Conservation (phyloP, 2,888 invertebrate species). For the Cylindroiulus punctatus region DNA sequence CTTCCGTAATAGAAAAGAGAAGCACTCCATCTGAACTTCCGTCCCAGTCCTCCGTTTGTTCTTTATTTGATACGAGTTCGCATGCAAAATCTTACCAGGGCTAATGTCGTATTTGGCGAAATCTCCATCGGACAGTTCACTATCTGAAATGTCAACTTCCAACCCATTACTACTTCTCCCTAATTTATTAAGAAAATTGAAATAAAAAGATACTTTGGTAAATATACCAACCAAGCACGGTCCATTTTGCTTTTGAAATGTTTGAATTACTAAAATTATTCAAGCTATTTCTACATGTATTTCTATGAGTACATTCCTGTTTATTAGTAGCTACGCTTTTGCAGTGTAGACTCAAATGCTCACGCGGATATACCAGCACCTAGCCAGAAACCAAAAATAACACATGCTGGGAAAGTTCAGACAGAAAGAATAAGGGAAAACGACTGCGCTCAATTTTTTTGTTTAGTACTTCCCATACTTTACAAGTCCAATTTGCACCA, state of each 20-base stretch:
- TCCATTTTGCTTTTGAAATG: not conserved
- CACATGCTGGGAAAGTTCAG: not conserved
- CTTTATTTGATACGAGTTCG: not conserved
- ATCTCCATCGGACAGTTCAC: constrained; percentile 85
- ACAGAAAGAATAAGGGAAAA: not conserved
- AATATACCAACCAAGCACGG: not conserved
- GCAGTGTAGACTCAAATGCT: not conserved
- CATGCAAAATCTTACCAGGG: constrained; percentile 58
- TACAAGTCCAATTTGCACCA: not conserved
- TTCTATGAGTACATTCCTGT: not conserved
- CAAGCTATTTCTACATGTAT: not conserved
- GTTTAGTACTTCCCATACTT: not conserved
- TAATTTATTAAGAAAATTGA: constrained; percentile 50
- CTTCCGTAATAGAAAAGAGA: constrained; percentile 51
- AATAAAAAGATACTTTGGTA: constrained; percentile 50
- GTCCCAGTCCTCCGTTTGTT: not conserved
- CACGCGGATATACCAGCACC: constrained; percentile 22
- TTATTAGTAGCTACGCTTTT: not conserved
- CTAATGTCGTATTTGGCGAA: constrained; percentile 68
- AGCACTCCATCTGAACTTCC: constrained; percentile 14
- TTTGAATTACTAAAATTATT: not conserved
- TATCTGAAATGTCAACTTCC: constrained; percentile 84
- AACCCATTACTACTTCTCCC: constrained; percentile 62
- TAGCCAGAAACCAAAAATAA: constrained; percentile 8
- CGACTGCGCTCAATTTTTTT: not conserved